Conservation (phyloP, 2,113 vertebrate species). For the Tamias sibiricus region DNA sequence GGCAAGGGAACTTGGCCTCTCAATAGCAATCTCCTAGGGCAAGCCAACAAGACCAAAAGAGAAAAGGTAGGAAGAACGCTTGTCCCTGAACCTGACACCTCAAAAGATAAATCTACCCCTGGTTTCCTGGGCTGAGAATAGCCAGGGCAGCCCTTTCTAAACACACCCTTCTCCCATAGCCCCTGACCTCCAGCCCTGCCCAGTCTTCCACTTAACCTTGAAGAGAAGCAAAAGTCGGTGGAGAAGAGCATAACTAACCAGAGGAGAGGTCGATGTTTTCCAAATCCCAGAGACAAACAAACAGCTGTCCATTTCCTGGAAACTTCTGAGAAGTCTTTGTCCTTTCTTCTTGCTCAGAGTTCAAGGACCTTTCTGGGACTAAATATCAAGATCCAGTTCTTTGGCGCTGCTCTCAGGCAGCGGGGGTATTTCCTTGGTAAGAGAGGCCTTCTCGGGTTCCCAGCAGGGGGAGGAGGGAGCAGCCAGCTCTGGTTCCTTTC, state of each 20-base stretch:
- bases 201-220: not conserved
- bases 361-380: not conserved
- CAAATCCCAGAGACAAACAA: not conserved
- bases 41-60: not conserved
- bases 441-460: not conserved
- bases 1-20: not conserved
- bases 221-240: slow-evolving; percentile 14
- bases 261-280: not conserved
- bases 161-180: not conserved
- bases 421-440: not conserved
- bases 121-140: not conserved
- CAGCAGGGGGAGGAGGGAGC: not conserved
- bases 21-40: not conserved
- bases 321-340: not conserved
- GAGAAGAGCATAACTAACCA: not conserved
- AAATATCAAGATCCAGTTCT: not conserved
- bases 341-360: not conserved
- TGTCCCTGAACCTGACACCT: not conserved
- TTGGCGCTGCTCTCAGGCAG: not conserved
- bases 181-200: not conserved
- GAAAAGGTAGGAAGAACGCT: not conserved
- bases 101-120: not conserved
- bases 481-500: not conserved
- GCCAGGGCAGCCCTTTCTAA: rapidly evolving
- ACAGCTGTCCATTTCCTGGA: not conserved